Evolutionary conservation across 2,888 invertebrate genomes (phyloP).

Genomic region (Deroplatys truncata): DNA sequence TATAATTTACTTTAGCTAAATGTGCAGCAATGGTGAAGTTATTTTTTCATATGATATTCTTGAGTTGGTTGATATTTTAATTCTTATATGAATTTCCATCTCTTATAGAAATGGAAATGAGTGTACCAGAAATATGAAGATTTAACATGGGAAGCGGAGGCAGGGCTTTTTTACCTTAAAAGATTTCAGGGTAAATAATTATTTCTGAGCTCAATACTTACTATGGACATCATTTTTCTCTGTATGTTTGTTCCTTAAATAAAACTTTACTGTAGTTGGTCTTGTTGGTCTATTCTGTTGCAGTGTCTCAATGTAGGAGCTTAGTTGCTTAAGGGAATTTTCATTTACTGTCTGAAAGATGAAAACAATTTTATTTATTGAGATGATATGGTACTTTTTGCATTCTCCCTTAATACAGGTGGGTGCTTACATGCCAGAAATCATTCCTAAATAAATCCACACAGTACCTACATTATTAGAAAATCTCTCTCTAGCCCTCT

Average conservation of each 20-base stretch:
- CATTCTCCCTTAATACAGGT: background rate
- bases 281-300: conserved; percentile 59
- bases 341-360: conserved; percentile 76
- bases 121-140: no score
- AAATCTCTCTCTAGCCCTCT: background rate
- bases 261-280: conserved; percentile 71
- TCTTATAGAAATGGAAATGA: no score
- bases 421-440: background rate
- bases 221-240: background rate
- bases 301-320: conserved; percentile 76
- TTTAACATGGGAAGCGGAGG: no score
- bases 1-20: no score
- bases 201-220: background rate
- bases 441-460: background rate
- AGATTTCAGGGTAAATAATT: background rate
- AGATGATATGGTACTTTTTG: background rate
- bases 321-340: conserved; percentile 81
- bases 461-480: background rate
- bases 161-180: background rate
- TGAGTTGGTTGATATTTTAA: no score
- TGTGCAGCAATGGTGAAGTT: no score
- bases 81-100: no score
- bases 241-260: conserved; percentile 50
- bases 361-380: background rate
- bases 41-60: no score